Conservation (phyloP, 1,140 invertebrate species). For the Pomacea maculata region DNA sequence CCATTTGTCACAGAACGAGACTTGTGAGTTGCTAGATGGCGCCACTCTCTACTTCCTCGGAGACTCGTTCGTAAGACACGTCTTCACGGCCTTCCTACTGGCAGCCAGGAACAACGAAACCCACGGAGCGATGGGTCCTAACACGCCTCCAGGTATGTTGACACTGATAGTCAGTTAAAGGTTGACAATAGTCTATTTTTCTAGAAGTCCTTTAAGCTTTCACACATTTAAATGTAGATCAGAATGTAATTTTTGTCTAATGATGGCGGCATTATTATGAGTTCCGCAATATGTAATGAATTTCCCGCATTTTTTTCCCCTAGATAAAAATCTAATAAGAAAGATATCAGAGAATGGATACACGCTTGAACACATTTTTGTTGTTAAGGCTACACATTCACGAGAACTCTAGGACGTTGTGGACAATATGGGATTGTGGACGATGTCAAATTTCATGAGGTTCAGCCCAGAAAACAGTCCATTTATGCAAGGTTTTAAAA, state of each 20-base stretch:
- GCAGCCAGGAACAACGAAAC: not conserved
- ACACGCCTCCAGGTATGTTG: constrained; percentile 2
- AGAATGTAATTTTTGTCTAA: not conserved
- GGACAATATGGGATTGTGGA: too few species aligned
- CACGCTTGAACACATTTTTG: too few species aligned
- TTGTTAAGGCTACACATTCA: too few species aligned
- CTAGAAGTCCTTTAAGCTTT: not conserved
- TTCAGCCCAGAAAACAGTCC: too few species aligned
- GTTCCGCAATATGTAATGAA: too few species aligned
- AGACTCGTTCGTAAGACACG: constrained; percentile 25
- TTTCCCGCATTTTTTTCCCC: too few species aligned
- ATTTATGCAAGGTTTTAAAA: too few species aligned
- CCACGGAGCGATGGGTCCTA: constrained; percentile 3
- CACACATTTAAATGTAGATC: not conserved
- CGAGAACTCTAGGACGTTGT: too few species aligned
- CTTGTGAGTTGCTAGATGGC: not conserved
- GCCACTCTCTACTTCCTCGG: constrained; percentile 21
- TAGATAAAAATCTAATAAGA: too few species aligned
- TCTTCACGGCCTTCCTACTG: constrained; percentile 17
- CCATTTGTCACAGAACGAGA: not conserved
- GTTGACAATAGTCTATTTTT: not conserved
- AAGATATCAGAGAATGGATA: too few species aligned
- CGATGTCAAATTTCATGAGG: too few species aligned
- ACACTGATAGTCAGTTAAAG: not conserved
- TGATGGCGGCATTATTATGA: not conserved